These are phyloP conservation scores for Yponomeuta cagnagella DNA, from an alignment of 2,888 invertebrate genomes.

Conservation along the genomic window DNA sequence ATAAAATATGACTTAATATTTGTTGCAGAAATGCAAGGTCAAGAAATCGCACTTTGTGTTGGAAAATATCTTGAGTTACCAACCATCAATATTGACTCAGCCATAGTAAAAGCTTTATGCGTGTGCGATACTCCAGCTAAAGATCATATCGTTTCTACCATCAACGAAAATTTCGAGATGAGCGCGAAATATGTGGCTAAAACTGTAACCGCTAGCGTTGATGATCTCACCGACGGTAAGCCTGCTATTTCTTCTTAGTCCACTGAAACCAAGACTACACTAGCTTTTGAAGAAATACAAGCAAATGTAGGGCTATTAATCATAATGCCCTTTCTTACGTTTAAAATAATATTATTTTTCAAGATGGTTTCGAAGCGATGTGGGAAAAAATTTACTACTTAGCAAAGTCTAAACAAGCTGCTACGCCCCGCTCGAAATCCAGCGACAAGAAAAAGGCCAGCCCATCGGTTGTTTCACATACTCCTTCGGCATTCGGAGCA, in stretches of 20 bases:
- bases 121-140: constrained; percentile 39
- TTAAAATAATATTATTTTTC: no score
- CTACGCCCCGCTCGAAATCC: background rate
- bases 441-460: background rate
- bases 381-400: background rate
- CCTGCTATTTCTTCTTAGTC: background rate
- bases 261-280: no score
- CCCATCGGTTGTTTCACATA: background rate
- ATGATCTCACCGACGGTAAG: constrained; percentile 39
- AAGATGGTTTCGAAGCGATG: background rate
- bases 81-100: constrained; percentile 65
- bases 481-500: background rate
- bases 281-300: background rate
- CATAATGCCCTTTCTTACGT: no score
- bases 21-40: constrained; percentile 47
- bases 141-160: constrained; percentile 44
- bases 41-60: constrained; percentile 57
- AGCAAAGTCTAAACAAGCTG: background rate
- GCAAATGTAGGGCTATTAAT: background rate
- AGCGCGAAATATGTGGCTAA: background rate
- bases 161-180: constrained; percentile 28
- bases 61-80: constrained; percentile 62
- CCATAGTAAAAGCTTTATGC: constrained; percentile 65
- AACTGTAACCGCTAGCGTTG: constrained; percentile 19
- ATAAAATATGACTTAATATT: no score